Base-by-base conservation (phyloP, 30 jellyfish, hydroid and myxozoan species). In the Sanderia malayensis region DNA sequence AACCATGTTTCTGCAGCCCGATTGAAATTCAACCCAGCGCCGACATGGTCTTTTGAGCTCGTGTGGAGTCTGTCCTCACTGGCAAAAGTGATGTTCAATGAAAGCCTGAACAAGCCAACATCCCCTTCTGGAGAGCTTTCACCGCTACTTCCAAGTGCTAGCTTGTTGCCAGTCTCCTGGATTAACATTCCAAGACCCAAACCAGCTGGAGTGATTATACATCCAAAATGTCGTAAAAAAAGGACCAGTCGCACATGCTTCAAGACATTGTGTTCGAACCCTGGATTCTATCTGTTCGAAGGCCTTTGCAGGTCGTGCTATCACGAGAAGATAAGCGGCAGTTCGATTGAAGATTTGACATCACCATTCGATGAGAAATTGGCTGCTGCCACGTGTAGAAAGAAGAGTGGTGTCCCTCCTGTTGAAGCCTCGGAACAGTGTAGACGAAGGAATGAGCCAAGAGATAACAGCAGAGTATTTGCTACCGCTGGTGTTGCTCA, bases 1-100 rank as follows among this genome's bases (percentile, higher is more conserved):
- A 30, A 15, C 17, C n/a, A 0, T 1, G 64, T 62, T 9, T 52
- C 41, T 1, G 87, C 89, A 10, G 90, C 94, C 31, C 46, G 73
- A 24, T 45, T 86, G 57, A 87, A 63, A 37, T 87, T 87, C 79
- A 87, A 73, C 63, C 70, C 96, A 0, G 95, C 96, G 11, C 94
- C 94, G 4, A 95, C 96, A 0, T 80, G 91, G 94, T 77, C 96
- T 0, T 71, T 80, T 4, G 89, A 87, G 71, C 71, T 87, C 58
- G 67, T 87, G 86, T 72, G 75, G 75, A 82, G 86, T 29, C 58
- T 82, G 75, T 82, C 31, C 29, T 29, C 76, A 1, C 47, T 46
- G 31, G 86, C 89, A 4, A 69, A 78, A 28, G 76, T 49, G 52
- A 28, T 67, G 1, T 78, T 78, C 41, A 19, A 17, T 24, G 73